A percentile compares a stretch with the other conserved stretches of the same genome.
These are phyloP conservation scores for Rhamphomyia laevipes DNA, from an alignment of 2,888 invertebrate species.

Conservation along the genomic window DNA sequence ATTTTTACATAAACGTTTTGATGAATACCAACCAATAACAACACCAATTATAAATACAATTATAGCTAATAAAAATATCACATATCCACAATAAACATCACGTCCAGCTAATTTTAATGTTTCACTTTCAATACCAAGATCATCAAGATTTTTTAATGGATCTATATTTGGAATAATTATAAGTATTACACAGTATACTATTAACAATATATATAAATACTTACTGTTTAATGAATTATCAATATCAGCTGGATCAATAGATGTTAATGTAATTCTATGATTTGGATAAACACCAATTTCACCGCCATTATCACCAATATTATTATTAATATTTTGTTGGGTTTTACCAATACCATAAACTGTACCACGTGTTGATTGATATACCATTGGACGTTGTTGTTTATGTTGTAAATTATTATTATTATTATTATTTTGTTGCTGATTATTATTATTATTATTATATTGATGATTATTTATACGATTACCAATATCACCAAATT, in stretches of 20 bases:
- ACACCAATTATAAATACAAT: constrained; percentile 28
- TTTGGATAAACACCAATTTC: constrained; percentile 21
- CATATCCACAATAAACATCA: constrained; percentile 22
- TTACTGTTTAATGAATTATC: constrained; percentile 25
- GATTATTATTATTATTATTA: constrained; percentile 8
- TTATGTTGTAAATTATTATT: constrained; percentile 14
- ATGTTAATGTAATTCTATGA: constrained; percentile 29
- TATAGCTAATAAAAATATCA: constrained; percentile 18
- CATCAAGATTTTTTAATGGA: constrained; percentile 20
- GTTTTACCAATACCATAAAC: constrained; percentile 17
- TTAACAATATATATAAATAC: constrained; percentile 10
- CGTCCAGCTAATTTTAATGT: constrained; percentile 26
- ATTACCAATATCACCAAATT: constrained; percentile 14
- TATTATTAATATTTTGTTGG: constrained; percentile 8
- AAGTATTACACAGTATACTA: background rate
- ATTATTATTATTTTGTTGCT: constrained; percentile 3
- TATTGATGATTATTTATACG: too few relatives aligned
- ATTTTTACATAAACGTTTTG: constrained; percentile 23
- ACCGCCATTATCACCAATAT: background rate
- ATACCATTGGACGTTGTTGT: constrained; percentile 11
- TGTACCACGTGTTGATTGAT: constrained; percentile 18
- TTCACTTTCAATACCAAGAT: constrained; percentile 20
- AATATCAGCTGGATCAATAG: constrained; percentile 28
- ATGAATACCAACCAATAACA: constrained; percentile 24
- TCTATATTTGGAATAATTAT: constrained; percentile 18